Base-by-base conservation (phyloP, 2,888 invertebrate species). In the Mesorhabditis spiculigera region DNA sequence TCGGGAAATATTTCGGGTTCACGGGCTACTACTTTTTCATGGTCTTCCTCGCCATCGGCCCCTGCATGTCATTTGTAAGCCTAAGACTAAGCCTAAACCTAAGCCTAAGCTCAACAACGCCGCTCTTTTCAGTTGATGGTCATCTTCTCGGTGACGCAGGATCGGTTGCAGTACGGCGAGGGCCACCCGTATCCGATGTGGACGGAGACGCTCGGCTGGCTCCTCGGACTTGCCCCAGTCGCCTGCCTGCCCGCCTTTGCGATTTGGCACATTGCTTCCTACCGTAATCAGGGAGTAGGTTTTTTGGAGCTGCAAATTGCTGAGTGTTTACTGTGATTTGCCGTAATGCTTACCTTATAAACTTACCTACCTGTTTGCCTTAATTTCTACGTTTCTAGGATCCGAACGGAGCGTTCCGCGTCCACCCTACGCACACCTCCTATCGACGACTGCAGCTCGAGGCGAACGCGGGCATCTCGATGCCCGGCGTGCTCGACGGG, bases 1-100 rank as follows among this genome's bases (percentile, higher is more conserved):
- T 74, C 28, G 68, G 66, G 8, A 50, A 50, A 50, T 50, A n/a
- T 10, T 13, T 50, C n/a, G 58, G 58, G 58, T n/a, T 10, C n/a
- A 50, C 58, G 10, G 58, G 58, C 10, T 50, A 50, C 3, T 50
- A 50, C 58, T 50, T 50, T 50, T 13, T 50, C 10, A n/a, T n/a
- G 8, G 3, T 13, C 58, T 28, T 28, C 28, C 28, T 28, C 28
- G 28, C 28, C 28, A 28, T 28, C 28, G 28, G 28, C 28, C 28
- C 28, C 28, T 28, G 28, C 28, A 28, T 28, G 28, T 28, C 28
- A 28, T 28, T 28, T 28, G 28, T 28, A 3, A 28, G 28, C 3
- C 28, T 28, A 28, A 28, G 28, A 28, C 28, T 28, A 28, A 28
- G 28, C 28, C 28, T 28, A 28, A 28, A 28, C 28, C 28, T 28